phyloP scores from a whole-genome alignment of 1,140 invertebrate species.

The Rhagoletis pomonella region DNA sequence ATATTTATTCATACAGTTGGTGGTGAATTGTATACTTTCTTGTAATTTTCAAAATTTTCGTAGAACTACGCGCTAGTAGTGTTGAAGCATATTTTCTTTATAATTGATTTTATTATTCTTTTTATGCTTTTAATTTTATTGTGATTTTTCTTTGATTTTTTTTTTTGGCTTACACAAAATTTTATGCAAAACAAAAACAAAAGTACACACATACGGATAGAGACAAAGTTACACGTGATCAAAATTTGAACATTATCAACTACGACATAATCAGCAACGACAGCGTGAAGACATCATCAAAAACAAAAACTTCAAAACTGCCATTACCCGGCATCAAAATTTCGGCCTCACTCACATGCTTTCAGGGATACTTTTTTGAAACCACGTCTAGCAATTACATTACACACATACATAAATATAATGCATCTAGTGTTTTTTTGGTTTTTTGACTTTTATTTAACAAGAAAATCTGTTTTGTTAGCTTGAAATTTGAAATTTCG shows the following conservation, averaged over 20 bases:
- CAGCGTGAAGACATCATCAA: conserved; percentile 40
- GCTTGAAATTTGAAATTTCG: too few relatives aligned
- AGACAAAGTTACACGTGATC: conserved; percentile 12
- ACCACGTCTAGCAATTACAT: background rate
- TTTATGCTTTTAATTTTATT: conserved; percentile 44
- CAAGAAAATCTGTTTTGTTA: background rate
- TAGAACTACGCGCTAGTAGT: background rate
- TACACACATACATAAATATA: background rate
- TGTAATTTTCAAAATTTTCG: conserved; percentile 1
- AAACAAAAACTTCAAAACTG: conserved; percentile 14
- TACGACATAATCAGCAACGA: background rate
- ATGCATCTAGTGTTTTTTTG: background rate
- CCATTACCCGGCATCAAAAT: conserved; percentile 29
- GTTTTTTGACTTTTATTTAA: background rate
- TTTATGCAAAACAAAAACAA: conserved; percentile 33
- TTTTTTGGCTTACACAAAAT: conserved; percentile 14
- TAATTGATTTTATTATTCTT: conserved; percentile 36
- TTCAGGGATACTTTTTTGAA: conserved; percentile 45
- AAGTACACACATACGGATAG: conserved; percentile 43
- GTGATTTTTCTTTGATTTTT: background rate
- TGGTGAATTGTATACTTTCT: background rate
- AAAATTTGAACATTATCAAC: background rate
- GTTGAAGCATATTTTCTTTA: background rate
- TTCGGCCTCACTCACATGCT: conserved; percentile 36
- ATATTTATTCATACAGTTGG: background rate